phyloP scores from a whole-genome alignment of 2,113 vertebrate species.

The Crotalus horridus region DNA sequence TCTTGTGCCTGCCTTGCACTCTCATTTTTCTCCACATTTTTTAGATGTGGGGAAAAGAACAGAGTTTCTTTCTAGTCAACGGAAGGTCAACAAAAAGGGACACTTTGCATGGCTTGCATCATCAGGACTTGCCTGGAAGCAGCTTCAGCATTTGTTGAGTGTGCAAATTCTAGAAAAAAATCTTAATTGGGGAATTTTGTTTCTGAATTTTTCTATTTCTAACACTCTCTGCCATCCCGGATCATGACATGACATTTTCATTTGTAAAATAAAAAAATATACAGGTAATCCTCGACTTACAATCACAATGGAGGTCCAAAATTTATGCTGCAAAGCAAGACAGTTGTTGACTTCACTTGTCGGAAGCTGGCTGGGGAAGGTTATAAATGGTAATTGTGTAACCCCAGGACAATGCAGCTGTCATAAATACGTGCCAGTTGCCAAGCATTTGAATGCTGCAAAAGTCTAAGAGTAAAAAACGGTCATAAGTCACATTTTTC shows the following conservation, averaged over 20 bases:
- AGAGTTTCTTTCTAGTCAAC: background rate
- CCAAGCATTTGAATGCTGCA: background rate
- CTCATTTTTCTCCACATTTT: background rate
- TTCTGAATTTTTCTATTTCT: background rate
- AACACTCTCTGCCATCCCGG: background rate
- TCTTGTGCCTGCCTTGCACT: background rate
- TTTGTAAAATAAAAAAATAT: background rate
- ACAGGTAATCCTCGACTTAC: background rate
- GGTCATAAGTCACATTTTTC: background rate
- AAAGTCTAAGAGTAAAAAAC: background rate
- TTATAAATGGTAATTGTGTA: background rate
- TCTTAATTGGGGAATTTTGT: background rate
- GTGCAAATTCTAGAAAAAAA: background rate
- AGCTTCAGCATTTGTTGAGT: background rate
- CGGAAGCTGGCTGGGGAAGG: background rate
- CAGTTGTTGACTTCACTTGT: background rate
- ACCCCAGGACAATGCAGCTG: background rate
- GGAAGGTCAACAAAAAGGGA: background rate
- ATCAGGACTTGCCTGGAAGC: background rate
- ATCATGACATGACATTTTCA: background rate
- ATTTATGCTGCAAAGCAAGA: background rate
- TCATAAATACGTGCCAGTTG: background rate
- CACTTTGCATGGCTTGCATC: background rate
- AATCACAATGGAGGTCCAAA: background rate
- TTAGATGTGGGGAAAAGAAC: background rate